Evolutionary conservation across 2,797 vertebrate genomes (phyloP).

Genomic region (Syncerus caffer): DNA sequence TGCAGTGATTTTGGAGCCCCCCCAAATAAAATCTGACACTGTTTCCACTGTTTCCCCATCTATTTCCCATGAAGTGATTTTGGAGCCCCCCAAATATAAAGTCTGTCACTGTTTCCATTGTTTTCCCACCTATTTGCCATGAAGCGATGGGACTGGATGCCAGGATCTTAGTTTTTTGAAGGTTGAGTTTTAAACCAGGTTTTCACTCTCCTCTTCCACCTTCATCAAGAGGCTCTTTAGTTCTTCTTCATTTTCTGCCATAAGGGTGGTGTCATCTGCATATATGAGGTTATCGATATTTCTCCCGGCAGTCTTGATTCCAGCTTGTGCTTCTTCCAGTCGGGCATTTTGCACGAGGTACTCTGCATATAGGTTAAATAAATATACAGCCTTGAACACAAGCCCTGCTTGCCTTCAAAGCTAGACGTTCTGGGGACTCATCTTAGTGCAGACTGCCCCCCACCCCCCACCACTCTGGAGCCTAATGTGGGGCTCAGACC

Average conservation of each 20-base stretch:
- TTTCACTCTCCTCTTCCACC: not conserved
- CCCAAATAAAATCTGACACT: too few species aligned
- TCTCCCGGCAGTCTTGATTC: not conserved
- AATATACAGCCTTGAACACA: not conserved
- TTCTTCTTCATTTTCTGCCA: not conserved
- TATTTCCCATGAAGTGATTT: not conserved
- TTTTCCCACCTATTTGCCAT: not conserved
- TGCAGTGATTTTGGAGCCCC: too few species aligned
- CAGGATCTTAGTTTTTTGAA: not conserved
- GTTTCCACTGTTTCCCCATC: too few species aligned
- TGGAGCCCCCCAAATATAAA: not conserved
- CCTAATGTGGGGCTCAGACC: not conserved
- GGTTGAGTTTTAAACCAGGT: not conserved
- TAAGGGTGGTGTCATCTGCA: not conserved
- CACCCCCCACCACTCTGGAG: rapidly evolving
- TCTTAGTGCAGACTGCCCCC: not conserved
- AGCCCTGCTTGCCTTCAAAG: not conserved
- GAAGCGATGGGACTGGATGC: not conserved
- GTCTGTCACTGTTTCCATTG: not conserved
- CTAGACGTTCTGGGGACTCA: not conserved
- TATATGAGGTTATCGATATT: not conserved
- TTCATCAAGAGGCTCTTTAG: not conserved
- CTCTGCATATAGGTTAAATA: not conserved
- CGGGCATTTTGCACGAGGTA: rapidly evolving
- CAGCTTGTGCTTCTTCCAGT: not conserved